A percentile compares a stretch with the other conserved stretches of the same genome.
phyloP scores from a whole-genome alignment of 92 coral and sea anemone genomes.

The Heliopora coerulea region DNA sequence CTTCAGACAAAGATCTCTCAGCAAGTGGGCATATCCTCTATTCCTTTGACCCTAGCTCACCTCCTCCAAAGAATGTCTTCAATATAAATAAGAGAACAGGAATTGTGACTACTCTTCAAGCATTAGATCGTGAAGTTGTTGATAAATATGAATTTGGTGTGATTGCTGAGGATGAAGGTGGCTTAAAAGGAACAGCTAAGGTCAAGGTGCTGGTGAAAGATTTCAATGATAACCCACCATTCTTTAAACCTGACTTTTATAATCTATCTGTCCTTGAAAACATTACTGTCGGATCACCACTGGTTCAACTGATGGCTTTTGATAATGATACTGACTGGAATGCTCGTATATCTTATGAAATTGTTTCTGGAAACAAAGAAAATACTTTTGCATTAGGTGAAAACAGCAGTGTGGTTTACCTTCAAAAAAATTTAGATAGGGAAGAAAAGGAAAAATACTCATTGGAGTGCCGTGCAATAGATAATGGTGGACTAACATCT shows the following conservation, averaged over 20 bases:
- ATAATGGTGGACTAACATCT: slow-evolving; percentile 75
- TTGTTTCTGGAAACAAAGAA: slow-evolving; percentile 62
- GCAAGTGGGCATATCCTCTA: slow-evolving; percentile 50
- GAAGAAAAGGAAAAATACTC: slow-evolving; percentile 73
- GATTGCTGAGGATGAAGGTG: slow-evolving; percentile 86
- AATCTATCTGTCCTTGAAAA: slow-evolving; percentile 62
- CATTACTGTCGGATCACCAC: slow-evolving; percentile 44
- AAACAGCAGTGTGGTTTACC: slow-evolving; percentile 55
- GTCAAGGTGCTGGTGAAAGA: slow-evolving; percentile 72
- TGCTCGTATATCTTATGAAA: slow-evolving; percentile 59
- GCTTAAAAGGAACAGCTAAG: slow-evolving; percentile 51
- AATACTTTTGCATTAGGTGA: slow-evolving; percentile 59
- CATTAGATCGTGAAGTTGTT: slow-evolving; percentile 74
- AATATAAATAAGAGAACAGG: slow-evolving; percentile 63
- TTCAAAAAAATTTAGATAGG: slow-evolving; percentile 70
- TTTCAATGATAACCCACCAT: slow-evolving; percentile 81
- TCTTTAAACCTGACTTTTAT: slow-evolving; percentile 62
- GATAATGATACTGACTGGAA: slow-evolving; percentile 79
- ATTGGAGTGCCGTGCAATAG: slow-evolving; percentile 61
- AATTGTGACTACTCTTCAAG: slow-evolving; percentile 52
- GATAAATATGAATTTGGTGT: slow-evolving; percentile 56
- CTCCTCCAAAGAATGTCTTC: slow-evolving; percentile 35
- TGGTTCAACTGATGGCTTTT: slow-evolving; percentile 61
- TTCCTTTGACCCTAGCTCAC: slow-evolving; percentile 26
- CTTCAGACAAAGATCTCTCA: slow-evolving; percentile 58